Evolutionary conservation across 2,113 vertebrate species (phyloP).

Genomic region (Eubucco bourcierii): DNA sequence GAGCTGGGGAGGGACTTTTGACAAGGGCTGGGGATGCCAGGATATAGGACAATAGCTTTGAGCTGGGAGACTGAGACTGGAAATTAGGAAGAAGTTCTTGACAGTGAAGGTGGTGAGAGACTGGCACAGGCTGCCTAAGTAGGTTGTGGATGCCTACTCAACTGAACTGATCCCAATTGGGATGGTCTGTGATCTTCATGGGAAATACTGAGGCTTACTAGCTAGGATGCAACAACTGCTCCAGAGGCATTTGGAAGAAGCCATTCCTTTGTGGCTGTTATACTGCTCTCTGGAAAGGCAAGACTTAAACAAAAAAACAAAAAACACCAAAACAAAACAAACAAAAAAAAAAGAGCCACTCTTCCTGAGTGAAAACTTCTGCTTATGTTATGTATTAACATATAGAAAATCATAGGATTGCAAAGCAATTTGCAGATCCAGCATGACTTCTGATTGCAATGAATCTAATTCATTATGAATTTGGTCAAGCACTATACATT

Average conservation of each 20-base stretch:
- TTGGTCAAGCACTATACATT: background rate
- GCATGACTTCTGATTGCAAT: background rate
- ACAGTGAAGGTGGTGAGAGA: no score
- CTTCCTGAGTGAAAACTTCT: background rate
- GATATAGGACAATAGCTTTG: no score
- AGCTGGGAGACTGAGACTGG: no score
- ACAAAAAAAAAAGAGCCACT: no score
- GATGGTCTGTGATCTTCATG: background rate
- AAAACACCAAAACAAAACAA: no score
- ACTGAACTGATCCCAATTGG: background rate
- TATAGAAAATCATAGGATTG: background rate
- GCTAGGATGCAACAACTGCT: background rate
- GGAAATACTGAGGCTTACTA: background rate
- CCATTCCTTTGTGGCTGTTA: background rate
- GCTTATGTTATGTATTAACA: background rate
- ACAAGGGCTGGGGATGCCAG: no score
- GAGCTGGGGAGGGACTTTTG: no score
- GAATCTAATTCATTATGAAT: background rate
- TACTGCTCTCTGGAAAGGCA: background rate
- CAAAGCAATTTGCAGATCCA: background rate
- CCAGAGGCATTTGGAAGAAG: background rate
- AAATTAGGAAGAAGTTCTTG: background rate
- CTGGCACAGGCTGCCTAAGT: no score
- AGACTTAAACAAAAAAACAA: slow-evolving; percentile 2
- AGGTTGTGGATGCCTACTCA: background rate